Evolutionary conservation across 2,113 vertebrate species (phyloP).

Genomic region (Syngnathus typhle): DNA sequence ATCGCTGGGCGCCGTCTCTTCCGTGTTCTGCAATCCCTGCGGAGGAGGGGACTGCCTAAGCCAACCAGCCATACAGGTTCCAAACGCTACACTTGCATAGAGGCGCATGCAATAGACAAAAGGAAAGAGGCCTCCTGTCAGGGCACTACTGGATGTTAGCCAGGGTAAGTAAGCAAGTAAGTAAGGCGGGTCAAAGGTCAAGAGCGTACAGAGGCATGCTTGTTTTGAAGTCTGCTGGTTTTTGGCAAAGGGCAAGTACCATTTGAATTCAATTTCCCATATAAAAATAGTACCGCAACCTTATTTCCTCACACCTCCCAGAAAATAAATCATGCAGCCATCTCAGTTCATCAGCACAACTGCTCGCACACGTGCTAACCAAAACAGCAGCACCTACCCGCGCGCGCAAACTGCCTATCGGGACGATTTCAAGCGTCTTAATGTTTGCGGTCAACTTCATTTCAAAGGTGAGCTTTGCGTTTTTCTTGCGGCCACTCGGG

Average conservation of each 20-base stretch:
- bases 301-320: neutral
- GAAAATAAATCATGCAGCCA: neutral
- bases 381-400: neutral
- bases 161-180: neutral
- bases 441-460: too few relatives aligned
- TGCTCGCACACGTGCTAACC: neutral
- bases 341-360: neutral
- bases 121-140: slow-evolving; percentile 24
- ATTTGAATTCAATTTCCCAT: neutral
- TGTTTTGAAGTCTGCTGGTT: neutral
- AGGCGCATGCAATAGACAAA: slow-evolving; percentile 58
- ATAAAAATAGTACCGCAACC: neutral
- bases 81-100: slow-evolving; percentile 50
- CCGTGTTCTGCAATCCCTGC: slow-evolving; percentile 57
- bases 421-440: neutral
- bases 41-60: slow-evolving; percentile 70
- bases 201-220: neutral
- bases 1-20: slow-evolving; percentile 49
- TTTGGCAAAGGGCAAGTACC: neutral
- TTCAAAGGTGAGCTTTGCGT: too few relatives aligned
- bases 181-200: neutral
- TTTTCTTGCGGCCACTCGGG: neutral
- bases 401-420: neutral
- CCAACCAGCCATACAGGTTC: slow-evolving; percentile 64
- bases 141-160: slow-evolving; percentile 21